A percentile compares a stretch with the other conserved stretches of the same genome.
Evolutionary conservation across 2,888 invertebrate genomes (phyloP).

Genomic region (Volucella inflata): DNA sequence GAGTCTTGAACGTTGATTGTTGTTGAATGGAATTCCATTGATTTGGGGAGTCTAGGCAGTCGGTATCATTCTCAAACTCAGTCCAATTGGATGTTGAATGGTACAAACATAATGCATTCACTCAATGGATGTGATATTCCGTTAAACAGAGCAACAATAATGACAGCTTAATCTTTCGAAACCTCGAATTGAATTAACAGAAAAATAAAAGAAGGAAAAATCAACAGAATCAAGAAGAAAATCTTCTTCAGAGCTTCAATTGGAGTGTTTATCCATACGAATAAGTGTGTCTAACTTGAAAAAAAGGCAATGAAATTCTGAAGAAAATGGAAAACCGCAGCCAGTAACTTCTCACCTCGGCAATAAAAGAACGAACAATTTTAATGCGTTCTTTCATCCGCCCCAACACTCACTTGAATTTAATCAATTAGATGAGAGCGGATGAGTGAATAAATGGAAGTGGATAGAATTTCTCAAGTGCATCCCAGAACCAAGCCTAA

Average conservation of each 20-base stretch:
- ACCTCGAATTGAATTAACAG: slow-evolving; percentile 41
- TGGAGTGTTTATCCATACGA: slow-evolving; percentile 25
- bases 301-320: slow-evolving; percentile 31
- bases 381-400: slow-evolving; percentile 5
- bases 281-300: slow-evolving; percentile 31
- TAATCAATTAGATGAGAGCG: slow-evolving; percentile 40
- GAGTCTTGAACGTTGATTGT: not conserved
- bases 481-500: not conserved
- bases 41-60: slow-evolving; percentile 6
- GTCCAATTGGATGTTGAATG: slow-evolving; percentile 1
- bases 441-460: slow-evolving; percentile 47
- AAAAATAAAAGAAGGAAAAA: slow-evolving; percentile 34
- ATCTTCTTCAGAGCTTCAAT: slow-evolving; percentile 1
- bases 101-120: not conserved
- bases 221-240: slow-evolving; percentile 27
- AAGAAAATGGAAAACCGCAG: slow-evolving; percentile 19
- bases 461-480: slow-evolving; percentile 49
- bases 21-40: not conserved
- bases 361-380: slow-evolving; percentile 38
- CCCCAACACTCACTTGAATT: slow-evolving; percentile 36
- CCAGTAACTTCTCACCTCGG: slow-evolving; percentile 20
- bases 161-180: slow-evolving; percentile 20
- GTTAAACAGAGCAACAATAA: not conserved
- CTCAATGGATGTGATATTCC: slow-evolving; percentile 25
- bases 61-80: not conserved